Conservation (phyloP, 2,888 invertebrate genomes). For the Rhingia rostrata region DNA sequence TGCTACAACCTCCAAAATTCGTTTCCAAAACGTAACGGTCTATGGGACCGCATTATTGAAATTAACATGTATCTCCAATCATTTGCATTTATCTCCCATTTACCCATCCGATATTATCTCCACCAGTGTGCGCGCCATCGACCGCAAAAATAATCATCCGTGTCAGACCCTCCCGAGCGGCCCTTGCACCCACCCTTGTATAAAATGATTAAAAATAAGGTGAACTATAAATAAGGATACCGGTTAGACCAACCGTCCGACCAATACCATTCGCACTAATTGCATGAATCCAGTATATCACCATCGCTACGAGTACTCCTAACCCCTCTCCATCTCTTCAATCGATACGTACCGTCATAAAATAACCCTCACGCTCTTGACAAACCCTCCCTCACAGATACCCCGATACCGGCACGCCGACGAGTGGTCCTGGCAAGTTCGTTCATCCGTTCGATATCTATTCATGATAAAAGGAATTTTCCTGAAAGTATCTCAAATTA, state of each 20-base stretch:
- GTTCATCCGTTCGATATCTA: constrained; percentile 48
- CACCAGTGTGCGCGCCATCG: neutral
- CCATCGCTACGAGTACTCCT: neutral
- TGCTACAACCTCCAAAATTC: too few species aligned
- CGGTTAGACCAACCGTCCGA: constrained; percentile 37
- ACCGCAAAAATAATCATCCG: constrained; percentile 26
- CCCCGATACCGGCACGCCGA: neutral
- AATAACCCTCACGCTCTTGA: constrained; percentile 38
- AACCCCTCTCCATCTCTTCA: neutral
- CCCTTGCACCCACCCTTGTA: neutral
- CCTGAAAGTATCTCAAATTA: constrained; percentile 59
- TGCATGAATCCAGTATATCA: constrained; percentile 37
- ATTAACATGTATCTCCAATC: neutral
- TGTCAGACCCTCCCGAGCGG: neutral
- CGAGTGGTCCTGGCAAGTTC: constrained; percentile 8
- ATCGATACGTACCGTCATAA: constrained; percentile 43
- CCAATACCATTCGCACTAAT: constrained; percentile 50
- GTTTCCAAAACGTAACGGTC: too few species aligned
- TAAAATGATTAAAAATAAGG: constrained; percentile 53
- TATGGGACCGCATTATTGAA: too few species aligned
- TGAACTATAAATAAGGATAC: constrained; percentile 58
- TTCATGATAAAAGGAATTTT: constrained; percentile 40
- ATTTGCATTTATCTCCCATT: neutral
- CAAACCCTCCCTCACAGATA: constrained; percentile 9
- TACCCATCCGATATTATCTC: neutral